Base-by-base conservation (phyloP, 2,113 vertebrate genomes). In the Dinomys branickii region DNA sequence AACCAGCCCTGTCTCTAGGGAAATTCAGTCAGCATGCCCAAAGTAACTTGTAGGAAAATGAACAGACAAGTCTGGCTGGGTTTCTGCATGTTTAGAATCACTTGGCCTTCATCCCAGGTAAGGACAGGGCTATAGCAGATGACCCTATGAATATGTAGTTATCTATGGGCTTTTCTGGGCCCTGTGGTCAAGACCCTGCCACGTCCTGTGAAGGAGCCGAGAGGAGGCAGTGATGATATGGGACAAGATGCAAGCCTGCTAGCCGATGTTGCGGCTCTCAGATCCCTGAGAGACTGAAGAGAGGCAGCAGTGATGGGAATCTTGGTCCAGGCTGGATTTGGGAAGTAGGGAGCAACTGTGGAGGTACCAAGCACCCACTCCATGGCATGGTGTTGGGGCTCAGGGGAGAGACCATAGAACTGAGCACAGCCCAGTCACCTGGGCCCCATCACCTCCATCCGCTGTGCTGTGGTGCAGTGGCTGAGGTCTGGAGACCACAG, bases 401-500 rank as follows among this genome's bases (percentile, higher is more conserved):
- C 38, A 35, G 75, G 67, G 59, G 0, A 3, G 47, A 2, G 0
- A 19, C 80, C 59, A 0, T 0, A 22, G 38, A 30, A 65, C 88
- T 35, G 80, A 84, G 54, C 92, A 47, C 87, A 84, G 0, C 38
- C 69, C 78, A 85, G 61, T 96, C 96, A 69, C 71, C 63, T 4
- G 30, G 77, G 52, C 86, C 38, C 13, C 30, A 35, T 8, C 1
- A 17, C 87, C 90, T 26, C 4, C 16, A 19, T 20, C 59, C 52
- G 3, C 61, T 86, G 19, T 73, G 44, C 44, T 69, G 26, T 88
- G 71, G 63, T 13, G 0, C 63, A 19, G 71, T 0, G 59, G 75
- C 83, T 75, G 83, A 83, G 81, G 67, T n/a, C 33, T 73, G 9
- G 47, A 96, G 14, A 2, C 83, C 96, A 85, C 71, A 85, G 96